phyloP scores from a whole-genome alignment of 2,888 invertebrate species.

The Drepana falcataria region DNA sequence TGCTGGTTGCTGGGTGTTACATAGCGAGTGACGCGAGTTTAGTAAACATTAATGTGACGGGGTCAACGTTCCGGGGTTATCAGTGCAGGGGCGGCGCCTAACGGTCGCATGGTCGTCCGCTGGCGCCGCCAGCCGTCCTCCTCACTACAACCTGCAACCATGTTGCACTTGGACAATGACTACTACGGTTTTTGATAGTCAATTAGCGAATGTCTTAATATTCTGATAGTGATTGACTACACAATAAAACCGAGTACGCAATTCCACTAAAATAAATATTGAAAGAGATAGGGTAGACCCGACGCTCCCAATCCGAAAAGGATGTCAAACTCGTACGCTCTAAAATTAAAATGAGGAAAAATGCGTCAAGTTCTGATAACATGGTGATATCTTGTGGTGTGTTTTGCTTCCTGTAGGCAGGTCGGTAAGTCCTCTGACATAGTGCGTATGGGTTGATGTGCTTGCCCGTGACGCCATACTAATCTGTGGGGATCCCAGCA shows the following conservation, averaged over 20 bases:
- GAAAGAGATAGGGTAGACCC: not conserved
- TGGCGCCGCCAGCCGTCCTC: slow-evolving; percentile 14
- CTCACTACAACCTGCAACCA: slow-evolving; percentile 12
- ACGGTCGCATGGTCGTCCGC: slow-evolving; percentile 55
- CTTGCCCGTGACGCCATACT: not conserved
- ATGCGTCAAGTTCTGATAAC: not conserved
- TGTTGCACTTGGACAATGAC: slow-evolving; percentile 6
- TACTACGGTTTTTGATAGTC: not conserved
- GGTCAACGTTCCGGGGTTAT: slow-evolving; percentile 76
- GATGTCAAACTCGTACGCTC: not conserved
- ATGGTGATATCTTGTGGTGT: not conserved
- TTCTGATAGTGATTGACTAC: not conserved
- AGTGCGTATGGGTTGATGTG: too few species aligned
- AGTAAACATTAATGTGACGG: slow-evolving; percentile 65
- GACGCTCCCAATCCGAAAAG: not conserved
- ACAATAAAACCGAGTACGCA: not conserved
- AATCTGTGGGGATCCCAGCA: too few species aligned
- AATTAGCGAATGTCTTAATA: not conserved
- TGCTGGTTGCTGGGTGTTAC: slow-evolving; percentile 17
- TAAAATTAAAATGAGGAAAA: too few species aligned
- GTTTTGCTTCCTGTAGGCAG: not conserved
- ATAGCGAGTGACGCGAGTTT: slow-evolving; percentile 48
- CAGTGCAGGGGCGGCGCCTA: slow-evolving; percentile 65
- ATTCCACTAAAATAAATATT: not conserved
- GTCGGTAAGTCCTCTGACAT: too few species aligned